These are phyloP conservation scores for Lagopus leucura DNA, from an alignment of 2,113 vertebrate species.

Conservation along the genomic window DNA sequence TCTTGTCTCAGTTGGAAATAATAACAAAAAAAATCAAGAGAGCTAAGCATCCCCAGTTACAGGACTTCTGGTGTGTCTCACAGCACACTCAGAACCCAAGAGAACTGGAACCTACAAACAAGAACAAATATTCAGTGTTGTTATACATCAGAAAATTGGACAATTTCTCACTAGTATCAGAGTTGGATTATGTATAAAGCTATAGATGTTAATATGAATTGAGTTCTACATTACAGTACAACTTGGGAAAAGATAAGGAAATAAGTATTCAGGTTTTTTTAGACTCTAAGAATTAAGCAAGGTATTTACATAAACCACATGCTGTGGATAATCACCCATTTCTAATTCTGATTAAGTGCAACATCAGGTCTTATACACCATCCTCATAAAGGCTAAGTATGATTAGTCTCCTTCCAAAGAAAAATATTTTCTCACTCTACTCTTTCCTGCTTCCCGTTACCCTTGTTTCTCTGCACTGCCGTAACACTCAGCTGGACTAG, in stretches of 20 bases:
- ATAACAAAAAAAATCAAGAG: background rate
- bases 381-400: background rate
- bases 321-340: background rate
- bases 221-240: background rate
- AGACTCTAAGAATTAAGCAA: background rate
- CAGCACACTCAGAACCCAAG: background rate
- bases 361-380: background rate
- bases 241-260: background rate
- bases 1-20: background rate
- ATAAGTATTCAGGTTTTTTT: background rate
- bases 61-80: background rate
- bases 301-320: background rate
- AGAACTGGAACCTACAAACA: background rate
- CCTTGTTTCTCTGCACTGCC: background rate
- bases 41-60: background rate
- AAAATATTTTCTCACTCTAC: background rate
- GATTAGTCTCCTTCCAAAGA: background rate
- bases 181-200: background rate
- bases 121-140: background rate
- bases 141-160: background rate
- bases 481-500: background rate
- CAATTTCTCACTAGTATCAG: background rate
- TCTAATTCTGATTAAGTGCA: background rate
- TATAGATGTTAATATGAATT: background rate
- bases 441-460: background rate